Conservation (phyloP, 2,113 vertebrate genomes). For the Gopherus flavomarginatus region DNA sequence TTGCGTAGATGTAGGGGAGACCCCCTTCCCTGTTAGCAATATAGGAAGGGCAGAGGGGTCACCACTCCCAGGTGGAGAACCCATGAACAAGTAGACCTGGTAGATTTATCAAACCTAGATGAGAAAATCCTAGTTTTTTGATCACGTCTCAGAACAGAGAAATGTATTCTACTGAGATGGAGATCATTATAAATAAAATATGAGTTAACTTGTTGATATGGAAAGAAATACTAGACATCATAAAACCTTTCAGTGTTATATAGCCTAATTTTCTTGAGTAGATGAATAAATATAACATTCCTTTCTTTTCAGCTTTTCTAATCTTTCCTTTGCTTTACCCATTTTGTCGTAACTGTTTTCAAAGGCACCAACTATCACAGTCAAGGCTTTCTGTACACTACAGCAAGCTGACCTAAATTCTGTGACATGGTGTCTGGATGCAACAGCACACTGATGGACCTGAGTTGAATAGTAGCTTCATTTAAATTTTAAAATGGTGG, state of each 20-base stretch:
- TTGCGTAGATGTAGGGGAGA: not conserved
- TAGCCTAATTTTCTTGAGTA: too few relatives aligned
- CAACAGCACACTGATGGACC: not conserved
- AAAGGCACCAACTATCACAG: not conserved
- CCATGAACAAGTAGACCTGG: not conserved
- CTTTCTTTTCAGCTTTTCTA: not conserved
- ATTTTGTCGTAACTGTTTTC: not conserved
- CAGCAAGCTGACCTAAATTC: not conserved
- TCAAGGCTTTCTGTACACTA: not conserved
- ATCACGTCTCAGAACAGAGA: not conserved
- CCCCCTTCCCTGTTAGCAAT: conserved; percentile 10
- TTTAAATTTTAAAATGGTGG: not conserved
- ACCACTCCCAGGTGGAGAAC: not conserved
- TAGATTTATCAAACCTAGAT: not conserved
- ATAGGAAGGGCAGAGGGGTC: not conserved
- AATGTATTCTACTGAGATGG: not conserved
- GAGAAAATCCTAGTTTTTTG: not conserved
- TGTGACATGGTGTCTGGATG: not conserved
- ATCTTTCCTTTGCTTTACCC: not conserved
- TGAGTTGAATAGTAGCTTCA: not conserved
- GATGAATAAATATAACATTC: too few relatives aligned
- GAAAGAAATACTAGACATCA: too few relatives aligned
- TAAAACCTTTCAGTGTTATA: too few relatives aligned
- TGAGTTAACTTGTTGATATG: too few relatives aligned
- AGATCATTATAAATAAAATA: not conserved